Evolutionary conservation across 2,113 vertebrate species (phyloP), one percentile per base, ranked within the genome.

Genomic region (Lycaon pictus): DNA sequence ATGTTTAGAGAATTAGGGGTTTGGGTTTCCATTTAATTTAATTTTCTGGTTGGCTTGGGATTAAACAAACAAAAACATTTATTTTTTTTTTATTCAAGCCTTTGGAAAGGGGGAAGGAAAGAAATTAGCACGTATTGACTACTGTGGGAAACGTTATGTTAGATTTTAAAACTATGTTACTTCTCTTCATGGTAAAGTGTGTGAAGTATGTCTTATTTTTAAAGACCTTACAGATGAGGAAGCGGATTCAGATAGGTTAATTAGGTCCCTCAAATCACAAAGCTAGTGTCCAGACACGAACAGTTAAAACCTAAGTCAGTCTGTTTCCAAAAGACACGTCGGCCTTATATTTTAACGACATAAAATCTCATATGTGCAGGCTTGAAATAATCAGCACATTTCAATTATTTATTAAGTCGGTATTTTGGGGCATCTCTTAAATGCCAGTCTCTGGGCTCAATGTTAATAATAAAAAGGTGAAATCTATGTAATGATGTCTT

Each of bases 1-100:
- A 17, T 60, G 63, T n/a, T 95, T 88, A 71, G 53, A 80, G 72
- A 88, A 63, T 22, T 74, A 5, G 29, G 7, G 20, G 16, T 71
- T 76, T 86, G 63, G 17, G 35, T 92, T 96, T 96, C 37, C 37
- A 83, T 85, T 96, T 96, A 87, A 80, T 62, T 88, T 89, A 48
- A 87, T 92, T 95, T 96, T 79, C 77, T 93, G 74, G 16, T 92
- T 95, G 80, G 72, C 16, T 92, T 53, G 43, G 29, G 29, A 95
- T 93, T 96, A 98, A 94, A 32, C 63, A 97, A 96, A 74, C 22
- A 93, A 90, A 90, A 67, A 37, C 2, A 0, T 7, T 55, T 55
- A 67, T n/a, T 76, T 82, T 48, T 76, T 72, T 5, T 71, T 20
- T 3, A 83, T 83, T 95, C 51, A 76, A 94, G 60, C 17, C 13